phyloP scores from a whole-genome alignment of 92 coral and sea anemone species.

The Phymanthus crucifer region DNA sequence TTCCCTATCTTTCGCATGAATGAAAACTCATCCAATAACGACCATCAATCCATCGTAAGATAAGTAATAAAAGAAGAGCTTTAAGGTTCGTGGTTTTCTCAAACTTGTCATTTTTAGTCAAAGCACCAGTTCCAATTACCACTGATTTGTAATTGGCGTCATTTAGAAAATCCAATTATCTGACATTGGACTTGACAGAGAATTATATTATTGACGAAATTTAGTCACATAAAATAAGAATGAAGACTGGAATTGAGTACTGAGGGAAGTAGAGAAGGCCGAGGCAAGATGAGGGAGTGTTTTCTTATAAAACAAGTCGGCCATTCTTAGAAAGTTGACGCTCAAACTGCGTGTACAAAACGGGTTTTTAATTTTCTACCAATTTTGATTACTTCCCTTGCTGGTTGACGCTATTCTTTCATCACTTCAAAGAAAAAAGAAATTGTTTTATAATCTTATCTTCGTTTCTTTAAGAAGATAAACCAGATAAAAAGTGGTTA shows the following conservation, averaged over 20 bases:
- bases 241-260: background rate
- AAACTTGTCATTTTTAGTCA: background rate
- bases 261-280: no score
- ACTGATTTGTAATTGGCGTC: background rate
- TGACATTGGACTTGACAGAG: background rate
- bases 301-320: no score
- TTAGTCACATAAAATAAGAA: background rate
- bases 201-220: background rate
- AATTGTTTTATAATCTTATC: background rate
- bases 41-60: background rate
- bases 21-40: background rate
- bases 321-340: no score
- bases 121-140: no score
- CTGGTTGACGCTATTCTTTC: background rate
- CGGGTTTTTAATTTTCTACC: background rate
- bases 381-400: background rate
- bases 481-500: slow-evolving; percentile 17
- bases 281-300: no score
- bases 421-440: background rate
- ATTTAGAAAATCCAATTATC: background rate
- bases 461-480: background rate
- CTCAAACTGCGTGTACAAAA: background rate
- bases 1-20: background rate
- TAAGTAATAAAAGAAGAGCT: background rate
- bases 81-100: background rate